Evolutionary conservation across 2,797 vertebrate species (phyloP).

Genomic region (Perodicticus potto): DNA sequence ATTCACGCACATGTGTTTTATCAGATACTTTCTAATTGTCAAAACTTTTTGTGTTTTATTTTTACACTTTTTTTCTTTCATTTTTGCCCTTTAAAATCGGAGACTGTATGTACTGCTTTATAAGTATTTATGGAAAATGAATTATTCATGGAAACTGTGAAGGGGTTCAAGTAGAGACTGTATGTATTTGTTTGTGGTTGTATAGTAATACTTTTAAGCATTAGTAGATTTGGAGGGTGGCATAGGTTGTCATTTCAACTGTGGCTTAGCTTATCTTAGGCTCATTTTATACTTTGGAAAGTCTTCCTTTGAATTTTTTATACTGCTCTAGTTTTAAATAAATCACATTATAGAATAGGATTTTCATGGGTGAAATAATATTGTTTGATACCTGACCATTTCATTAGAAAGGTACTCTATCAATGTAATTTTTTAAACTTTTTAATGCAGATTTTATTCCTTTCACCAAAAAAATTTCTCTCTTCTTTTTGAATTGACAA

Average conservation of each 20-base stretch:
- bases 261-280: not conserved
- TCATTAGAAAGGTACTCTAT: conserved; percentile 1
- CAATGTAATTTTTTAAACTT: not conserved
- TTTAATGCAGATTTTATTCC: conserved; percentile 44
- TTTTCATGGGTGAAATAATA: conserved; percentile 42
- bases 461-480: conserved; percentile 30
- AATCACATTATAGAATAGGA: not conserved
- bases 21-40: not conserved
- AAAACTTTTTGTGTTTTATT: not conserved
- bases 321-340: conserved; percentile 5
- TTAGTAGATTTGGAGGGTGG: not conserved
- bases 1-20: not conserved
- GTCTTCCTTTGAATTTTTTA: conserved; percentile 29
- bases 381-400: not conserved
- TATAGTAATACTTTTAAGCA: not conserved
- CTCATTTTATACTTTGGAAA: not conserved
- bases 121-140: conserved; percentile 2
- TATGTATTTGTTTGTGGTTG: not conserved
- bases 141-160: not conserved
- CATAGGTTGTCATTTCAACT: not conserved
- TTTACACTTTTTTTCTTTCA: not conserved
- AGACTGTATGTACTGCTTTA: not conserved
- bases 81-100: not conserved
- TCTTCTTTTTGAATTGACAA: conserved; percentile 28
- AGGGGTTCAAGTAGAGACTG: not conserved